Percentiles rank a stretch among this genome's conserved stretches.
These are phyloP conservation scores for Sipunculus nudus DNA, from an alignment of 2,888 invertebrate genomes.

Conservation along the genomic window DNA sequence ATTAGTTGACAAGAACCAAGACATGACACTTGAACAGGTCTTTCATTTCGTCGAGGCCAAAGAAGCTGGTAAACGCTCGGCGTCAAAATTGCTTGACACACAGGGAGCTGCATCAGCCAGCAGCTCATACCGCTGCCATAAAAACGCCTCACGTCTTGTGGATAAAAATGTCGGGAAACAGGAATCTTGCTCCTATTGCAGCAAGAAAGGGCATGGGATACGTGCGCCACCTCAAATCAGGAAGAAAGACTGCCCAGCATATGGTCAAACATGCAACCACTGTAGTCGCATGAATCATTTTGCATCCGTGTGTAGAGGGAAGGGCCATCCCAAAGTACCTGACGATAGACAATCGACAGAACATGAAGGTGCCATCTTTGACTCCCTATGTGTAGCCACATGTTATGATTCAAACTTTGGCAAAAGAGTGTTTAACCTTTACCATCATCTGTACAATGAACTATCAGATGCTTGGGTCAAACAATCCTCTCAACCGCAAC, in stretches of 20 bases:
- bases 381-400: background rate
- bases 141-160: no score
- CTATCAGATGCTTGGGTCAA: slow-evolving; percentile 31
- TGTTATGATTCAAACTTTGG: no score
- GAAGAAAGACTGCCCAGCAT: slow-evolving; percentile 35
- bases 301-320: slow-evolving; percentile 33
- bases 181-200: slow-evolving; percentile 35
- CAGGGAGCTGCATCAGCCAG: slow-evolving; percentile 21
- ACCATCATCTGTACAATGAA: slow-evolving; percentile 41
- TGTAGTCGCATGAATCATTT: slow-evolving; percentile 35
- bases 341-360: background rate
- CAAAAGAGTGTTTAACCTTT: slow-evolving; percentile 15
- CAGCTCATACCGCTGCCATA: slow-evolving; percentile 20
- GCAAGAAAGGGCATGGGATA: slow-evolving; percentile 39
- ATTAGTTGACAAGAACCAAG: slow-evolving; percentile 34
- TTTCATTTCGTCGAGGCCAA: slow-evolving; percentile 42
- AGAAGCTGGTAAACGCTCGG: slow-evolving; percentile 39
- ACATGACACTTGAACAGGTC: slow-evolving; percentile 38
- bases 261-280: slow-evolving; percentile 31
- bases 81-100: slow-evolving; percentile 30
- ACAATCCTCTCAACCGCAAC: slow-evolving; percentile 34
- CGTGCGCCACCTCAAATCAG: slow-evolving; percentile 19
- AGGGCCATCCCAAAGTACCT: background rate
- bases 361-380: background rate
- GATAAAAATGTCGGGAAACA: no score